Evolutionary conservation across 2,797 vertebrate genomes (phyloP), one percentile per base, ranked within the genome.

Genomic region (Tarsius wallacei): DNA sequence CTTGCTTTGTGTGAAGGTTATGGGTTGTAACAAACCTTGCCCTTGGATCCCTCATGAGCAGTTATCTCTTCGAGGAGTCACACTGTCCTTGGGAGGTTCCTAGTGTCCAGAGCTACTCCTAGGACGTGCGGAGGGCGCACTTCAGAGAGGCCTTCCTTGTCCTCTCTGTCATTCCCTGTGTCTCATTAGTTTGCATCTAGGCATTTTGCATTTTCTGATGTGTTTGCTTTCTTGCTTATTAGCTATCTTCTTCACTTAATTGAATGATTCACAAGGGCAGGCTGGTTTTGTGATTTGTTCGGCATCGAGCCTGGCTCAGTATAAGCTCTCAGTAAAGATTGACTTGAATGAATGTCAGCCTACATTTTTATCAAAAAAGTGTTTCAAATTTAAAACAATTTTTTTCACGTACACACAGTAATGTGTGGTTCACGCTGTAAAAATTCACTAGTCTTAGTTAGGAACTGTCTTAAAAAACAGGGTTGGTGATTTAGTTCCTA

Each of bases 151-250:
- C 19, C 31, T 71, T 78, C 70, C 42, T 47, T 70, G 80, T 26
- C 57, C 26, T 77, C 19, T 7, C 22, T 61, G 1, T 57, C 61
- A 12, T 84, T n/a, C 51, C 15, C 4, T 53, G 42, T 87, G 63
- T 70, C 17, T n/a, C 28, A 2, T 78, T 71, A 19, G 36, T 89
- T 59, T 90, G 59, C 57, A 9, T 17, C 53, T 49, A 51, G 16
- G 14, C 11, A 22, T 55, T 66, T 68, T 91, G 26, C 53, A 31
- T 82, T 74, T 81, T 33, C 64, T 71, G 13, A 0, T 49, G 57
- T 95, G 78, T 55, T 92, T 86, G n/a, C 63, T 93, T 95, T 94
- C 77, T 95, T 53, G 61, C 17, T 71, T 87, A 17, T 31, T 61
- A 77, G 26, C 71, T 66, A 5, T 71, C 47, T 82, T 57, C 17